Percentiles rank a stretch among this genome's conserved stretches.
These are phyloP conservation scores for Natator depressus DNA, from an alignment of 2,113 vertebrate genomes.

Conservation along the genomic window DNA sequence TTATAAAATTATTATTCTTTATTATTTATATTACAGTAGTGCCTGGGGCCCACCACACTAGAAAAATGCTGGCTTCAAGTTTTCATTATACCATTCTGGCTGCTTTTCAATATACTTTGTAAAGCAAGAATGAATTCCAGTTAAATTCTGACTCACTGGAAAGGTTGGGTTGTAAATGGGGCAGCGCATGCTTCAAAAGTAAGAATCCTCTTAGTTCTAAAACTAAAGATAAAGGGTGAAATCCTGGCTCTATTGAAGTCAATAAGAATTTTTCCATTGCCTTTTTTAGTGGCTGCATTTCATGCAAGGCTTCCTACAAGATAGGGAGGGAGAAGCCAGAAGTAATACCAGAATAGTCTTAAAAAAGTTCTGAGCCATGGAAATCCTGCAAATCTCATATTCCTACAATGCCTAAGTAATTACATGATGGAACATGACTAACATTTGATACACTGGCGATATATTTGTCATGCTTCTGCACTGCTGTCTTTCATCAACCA, in stretches of 20 bases:
- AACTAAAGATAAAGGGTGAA: background rate
- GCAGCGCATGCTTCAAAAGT: rapidly evolving
- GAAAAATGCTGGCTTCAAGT: background rate
- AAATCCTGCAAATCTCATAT: background rate
- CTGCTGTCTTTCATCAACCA: background rate
- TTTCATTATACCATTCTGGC: background rate
- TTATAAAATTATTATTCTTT: background rate
- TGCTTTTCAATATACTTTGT: background rate
- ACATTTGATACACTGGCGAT: background rate
- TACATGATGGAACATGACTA: background rate
- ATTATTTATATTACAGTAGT: background rate
- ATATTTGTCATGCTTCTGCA: background rate
- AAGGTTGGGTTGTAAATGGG: background rate
- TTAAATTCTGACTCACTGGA: background rate
- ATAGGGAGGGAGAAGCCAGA: background rate
- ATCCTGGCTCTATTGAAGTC: too few species aligned
- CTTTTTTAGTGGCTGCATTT: background rate
- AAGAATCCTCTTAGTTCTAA: background rate
- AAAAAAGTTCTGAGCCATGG: background rate
- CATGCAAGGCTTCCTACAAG: background rate
- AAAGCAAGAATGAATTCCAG: background rate
- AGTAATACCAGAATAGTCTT: background rate
- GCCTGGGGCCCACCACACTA: background rate
- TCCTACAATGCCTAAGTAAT: background rate
- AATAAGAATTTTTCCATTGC: too few species aligned